Evolutionary conservation across 2,113 vertebrate genomes (phyloP).

Genomic region (Fregata magnificens): DNA sequence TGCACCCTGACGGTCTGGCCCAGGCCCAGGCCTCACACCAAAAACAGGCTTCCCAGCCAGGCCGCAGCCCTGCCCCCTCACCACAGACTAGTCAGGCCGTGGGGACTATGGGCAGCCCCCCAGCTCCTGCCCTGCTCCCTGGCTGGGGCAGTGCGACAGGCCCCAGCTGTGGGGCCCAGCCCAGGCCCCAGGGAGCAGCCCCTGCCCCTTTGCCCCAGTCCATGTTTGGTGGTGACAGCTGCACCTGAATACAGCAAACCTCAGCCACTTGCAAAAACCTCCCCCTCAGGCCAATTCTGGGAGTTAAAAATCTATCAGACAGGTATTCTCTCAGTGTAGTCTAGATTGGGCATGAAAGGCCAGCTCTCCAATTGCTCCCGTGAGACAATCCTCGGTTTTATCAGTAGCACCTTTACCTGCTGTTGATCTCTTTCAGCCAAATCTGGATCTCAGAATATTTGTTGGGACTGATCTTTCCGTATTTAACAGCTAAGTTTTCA

Average conservation of each 20-base stretch:
- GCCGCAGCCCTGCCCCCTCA: background rate
- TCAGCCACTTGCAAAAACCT: background rate
- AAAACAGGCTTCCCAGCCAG: background rate
- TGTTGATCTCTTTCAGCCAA: constrained; percentile 65
- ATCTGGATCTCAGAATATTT: constrained; percentile 72
- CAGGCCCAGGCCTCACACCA: background rate
- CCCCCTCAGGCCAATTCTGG: background rate
- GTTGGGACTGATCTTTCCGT: constrained; percentile 74
- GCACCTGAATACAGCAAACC: background rate
- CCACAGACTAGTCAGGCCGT: rapidly evolving
- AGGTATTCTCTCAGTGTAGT: background rate
- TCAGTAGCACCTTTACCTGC: constrained; percentile 70
- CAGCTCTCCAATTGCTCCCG: background rate
- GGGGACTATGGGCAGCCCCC: rapidly evolving
- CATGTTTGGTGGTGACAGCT: background rate
- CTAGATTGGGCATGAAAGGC: background rate
- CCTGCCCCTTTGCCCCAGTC: too few species aligned
- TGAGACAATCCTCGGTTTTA: background rate
- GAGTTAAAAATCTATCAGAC: background rate
- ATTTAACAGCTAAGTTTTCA: constrained; percentile 70
- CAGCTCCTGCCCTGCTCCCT: background rate
- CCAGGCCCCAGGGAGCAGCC: background rate
- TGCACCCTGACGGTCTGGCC: background rate
- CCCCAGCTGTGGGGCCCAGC: background rate
- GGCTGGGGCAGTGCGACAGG: background rate